Conservation (phyloP, 2,113 vertebrate species). For the Nerophis ophidion region DNA sequence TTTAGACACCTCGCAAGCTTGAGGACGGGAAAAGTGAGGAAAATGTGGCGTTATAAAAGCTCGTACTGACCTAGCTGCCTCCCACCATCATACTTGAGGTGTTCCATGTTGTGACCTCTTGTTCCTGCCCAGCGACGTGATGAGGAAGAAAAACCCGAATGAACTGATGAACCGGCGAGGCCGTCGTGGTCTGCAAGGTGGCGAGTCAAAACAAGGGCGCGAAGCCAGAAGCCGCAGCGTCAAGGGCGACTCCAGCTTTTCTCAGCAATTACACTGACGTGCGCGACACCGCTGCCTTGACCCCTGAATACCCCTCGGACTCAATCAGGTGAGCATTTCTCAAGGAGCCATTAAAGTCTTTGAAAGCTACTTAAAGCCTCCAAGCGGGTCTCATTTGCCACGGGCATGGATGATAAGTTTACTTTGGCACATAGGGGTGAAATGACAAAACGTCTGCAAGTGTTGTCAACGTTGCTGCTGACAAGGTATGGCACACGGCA, state of each 20-base stretch:
- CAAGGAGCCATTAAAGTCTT: constrained; percentile 27
- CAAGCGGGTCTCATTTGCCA: not conserved
- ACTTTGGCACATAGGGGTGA: constrained; percentile 1
- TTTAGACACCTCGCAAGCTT: no score
- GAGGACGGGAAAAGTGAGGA: no score
- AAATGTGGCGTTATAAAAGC: no score
- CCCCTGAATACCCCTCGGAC: not conserved
- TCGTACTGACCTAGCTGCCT: no score
- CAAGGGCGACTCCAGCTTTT: constrained; percentile 21
- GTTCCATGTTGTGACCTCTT: not conserved
- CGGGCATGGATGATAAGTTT: not conserved
- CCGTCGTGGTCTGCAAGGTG: not conserved
- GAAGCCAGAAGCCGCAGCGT: not conserved
- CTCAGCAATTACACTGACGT: constrained; percentile 17
- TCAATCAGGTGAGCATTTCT: constrained; percentile 14
- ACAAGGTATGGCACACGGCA: no score
- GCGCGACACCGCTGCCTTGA: constrained; percentile 3
- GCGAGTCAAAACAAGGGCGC: not conserved
- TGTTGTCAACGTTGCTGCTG: no score
- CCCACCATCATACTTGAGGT: no score
- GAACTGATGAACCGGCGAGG: not conserved
- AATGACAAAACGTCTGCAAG: no score
- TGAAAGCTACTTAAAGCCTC: constrained; percentile 16
- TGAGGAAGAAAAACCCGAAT: not conserved
- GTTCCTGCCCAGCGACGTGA: not conserved